Evolutionary conservation across 2,113 vertebrate species (phyloP).

Genomic region (Trichomycterus rosablanca): DNA sequence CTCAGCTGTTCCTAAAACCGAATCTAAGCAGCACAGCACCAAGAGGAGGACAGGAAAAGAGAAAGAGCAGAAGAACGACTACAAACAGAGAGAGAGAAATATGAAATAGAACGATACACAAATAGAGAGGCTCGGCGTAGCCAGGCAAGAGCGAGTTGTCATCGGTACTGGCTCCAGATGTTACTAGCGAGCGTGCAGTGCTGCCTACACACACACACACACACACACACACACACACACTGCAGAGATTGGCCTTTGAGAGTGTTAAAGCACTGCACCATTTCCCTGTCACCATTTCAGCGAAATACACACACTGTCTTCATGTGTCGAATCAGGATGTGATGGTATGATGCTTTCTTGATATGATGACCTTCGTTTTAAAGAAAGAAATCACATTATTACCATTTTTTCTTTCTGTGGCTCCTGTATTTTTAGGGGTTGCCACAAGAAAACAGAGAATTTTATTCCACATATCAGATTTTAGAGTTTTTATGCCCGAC

Average conservation of each 20-base stretch:
- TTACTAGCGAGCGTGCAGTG: conserved; percentile 9
- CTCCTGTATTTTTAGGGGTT: too few relatives aligned
- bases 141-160: conserved; percentile 22
- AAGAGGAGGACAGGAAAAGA: background rate
- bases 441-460: too few relatives aligned
- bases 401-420: too few relatives aligned
- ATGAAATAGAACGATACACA: too few relatives aligned
- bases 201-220: background rate
- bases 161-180: conserved; percentile 26
- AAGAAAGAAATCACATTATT: too few relatives aligned
- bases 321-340: too few relatives aligned
- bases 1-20: conserved; percentile 26
- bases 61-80: conserved; percentile 1
- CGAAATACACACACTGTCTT: background rate
- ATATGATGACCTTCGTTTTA: too few relatives aligned
- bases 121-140: conserved; percentile 19
- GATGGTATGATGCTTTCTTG: too few relatives aligned
- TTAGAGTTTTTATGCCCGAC: too few relatives aligned
- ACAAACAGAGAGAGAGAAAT: background rate
- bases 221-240: conserved; percentile 5
- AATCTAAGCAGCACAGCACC: conserved; percentile 10
- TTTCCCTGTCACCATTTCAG: background rate
- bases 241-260: background rate
- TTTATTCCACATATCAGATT: too few relatives aligned
- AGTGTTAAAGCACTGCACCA: background rate